These are phyloP conservation scores for Heliangelus exortis DNA, from an alignment of 2,797 vertebrate species.

Conservation along the genomic window DNA sequence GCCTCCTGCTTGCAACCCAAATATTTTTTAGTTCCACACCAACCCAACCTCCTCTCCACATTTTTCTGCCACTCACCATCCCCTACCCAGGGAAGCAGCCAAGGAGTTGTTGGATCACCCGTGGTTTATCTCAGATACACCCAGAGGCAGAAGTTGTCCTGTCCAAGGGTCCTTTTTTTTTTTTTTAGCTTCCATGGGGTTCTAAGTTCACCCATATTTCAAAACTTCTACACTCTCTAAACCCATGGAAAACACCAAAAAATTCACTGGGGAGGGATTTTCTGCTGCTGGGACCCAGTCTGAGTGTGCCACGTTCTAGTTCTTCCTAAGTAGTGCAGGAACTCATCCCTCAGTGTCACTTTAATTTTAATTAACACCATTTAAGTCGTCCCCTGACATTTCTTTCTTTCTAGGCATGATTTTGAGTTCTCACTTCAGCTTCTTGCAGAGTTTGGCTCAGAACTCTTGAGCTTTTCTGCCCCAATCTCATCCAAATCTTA, in stretches of 20 bases:
- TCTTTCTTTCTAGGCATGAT: background rate
- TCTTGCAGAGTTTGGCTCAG: background rate
- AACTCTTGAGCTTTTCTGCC: background rate
- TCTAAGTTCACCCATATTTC: background rate
- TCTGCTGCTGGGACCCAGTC: background rate
- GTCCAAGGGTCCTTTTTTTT: background rate
- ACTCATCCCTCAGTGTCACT: background rate
- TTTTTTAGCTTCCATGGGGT: background rate
- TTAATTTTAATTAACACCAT: background rate
- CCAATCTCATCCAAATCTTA: too few species aligned
- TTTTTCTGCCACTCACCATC: fast-evolving
- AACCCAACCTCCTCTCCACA: background rate
- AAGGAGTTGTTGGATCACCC: background rate
- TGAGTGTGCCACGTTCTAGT: fast-evolving
- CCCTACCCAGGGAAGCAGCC: background rate
- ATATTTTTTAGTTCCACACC: background rate
- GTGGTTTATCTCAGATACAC: background rate
- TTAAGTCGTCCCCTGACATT: background rate
- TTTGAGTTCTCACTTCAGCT: background rate
- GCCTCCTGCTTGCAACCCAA: background rate
- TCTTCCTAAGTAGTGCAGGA: background rate
- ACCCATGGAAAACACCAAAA: background rate
- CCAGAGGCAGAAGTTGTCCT: background rate
- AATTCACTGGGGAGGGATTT: background rate
- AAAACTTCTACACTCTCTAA: background rate